A percentile compares a stretch with the other conserved stretches of the same genome.
Evolutionary conservation across 2,888 invertebrate genomes (phyloP).

Genomic region (Pheosia gnoma): DNA sequence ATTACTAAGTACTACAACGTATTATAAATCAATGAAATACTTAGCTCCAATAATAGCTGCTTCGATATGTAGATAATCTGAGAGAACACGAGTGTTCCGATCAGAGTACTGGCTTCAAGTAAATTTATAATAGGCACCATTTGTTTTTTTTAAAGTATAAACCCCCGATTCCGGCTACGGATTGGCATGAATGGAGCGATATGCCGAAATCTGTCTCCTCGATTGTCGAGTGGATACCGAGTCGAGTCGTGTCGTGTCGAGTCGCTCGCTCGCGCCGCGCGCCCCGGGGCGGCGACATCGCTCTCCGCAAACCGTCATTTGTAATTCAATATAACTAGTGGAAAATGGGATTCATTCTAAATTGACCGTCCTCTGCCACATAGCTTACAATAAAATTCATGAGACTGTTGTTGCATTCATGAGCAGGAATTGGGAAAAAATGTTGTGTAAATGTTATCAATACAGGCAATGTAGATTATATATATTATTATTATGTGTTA

Average conservation of each 20-base stretch:
- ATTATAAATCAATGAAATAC: no score
- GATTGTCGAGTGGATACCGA: background rate
- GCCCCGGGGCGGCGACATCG: conserved; percentile 7
- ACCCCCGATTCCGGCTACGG: background rate
- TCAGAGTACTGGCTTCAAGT: no score
- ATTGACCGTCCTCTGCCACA: conserved; percentile 39
- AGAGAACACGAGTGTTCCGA: no score
- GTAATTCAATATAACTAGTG: conserved; percentile 59
- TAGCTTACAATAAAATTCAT: conserved; percentile 59
- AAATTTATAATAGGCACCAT: no score
- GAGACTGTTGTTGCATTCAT: conserved; percentile 54
- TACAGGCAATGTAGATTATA: background rate
- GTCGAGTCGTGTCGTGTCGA: background rate
- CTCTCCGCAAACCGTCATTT: conserved; percentile 42
- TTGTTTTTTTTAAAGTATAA: no score
- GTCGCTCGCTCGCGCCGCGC: background rate
- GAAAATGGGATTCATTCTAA: conserved; percentile 43
- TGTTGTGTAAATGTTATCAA: conserved; percentile 7
- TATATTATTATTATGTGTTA: background rate
- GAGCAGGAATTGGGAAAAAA: conserved; percentile 48
- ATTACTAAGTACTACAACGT: no score
- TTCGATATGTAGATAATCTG: no score
- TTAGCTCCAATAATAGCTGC: no score
- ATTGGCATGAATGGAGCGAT: background rate
- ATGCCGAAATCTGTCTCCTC: background rate